Conservation (phyloP, 2,797 vertebrate species). For the Stomatorhinus walkeri region DNA sequence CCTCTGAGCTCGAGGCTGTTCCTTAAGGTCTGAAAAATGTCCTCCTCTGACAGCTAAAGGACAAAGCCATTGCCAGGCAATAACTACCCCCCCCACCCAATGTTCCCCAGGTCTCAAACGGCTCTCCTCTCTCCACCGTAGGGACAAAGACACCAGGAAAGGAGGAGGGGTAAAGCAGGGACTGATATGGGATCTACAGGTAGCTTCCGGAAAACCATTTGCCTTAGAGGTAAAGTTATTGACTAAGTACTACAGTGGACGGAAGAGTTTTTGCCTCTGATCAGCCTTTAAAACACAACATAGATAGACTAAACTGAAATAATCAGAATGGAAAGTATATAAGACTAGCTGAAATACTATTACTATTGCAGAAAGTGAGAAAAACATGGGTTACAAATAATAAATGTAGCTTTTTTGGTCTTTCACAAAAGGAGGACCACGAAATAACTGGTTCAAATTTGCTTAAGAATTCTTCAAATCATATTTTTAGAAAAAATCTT, state of each 20-base stretch:
- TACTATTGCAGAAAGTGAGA: not conserved
- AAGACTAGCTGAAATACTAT: not conserved
- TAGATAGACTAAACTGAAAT: not conserved
- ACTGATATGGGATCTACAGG: not conserved
- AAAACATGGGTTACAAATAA: not conserved
- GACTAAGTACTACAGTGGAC: not conserved
- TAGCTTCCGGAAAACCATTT: not conserved
- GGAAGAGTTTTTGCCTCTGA: not conserved
- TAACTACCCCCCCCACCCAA: not conserved
- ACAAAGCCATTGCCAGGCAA: not conserved
- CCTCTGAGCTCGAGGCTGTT: not conserved
- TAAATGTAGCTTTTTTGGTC: not conserved
- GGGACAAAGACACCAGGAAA: not conserved
- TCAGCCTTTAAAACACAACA: not conserved
- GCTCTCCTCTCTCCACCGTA: not conserved
- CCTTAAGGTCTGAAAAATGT: not conserved
- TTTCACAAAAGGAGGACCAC: not conserved
- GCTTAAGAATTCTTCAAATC: not conserved
- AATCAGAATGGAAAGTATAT: not conserved
- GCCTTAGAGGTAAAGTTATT: not conserved
- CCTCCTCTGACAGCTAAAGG: not conserved
- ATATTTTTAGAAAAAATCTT: not conserved
- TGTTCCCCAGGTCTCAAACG: not conserved
- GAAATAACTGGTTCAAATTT: not conserved
- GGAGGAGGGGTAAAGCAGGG: not conserved